These are phyloP conservation scores for Agraylea sexmaculata DNA, from an alignment of 1,140 invertebrate species.

Conservation along the genomic window DNA sequence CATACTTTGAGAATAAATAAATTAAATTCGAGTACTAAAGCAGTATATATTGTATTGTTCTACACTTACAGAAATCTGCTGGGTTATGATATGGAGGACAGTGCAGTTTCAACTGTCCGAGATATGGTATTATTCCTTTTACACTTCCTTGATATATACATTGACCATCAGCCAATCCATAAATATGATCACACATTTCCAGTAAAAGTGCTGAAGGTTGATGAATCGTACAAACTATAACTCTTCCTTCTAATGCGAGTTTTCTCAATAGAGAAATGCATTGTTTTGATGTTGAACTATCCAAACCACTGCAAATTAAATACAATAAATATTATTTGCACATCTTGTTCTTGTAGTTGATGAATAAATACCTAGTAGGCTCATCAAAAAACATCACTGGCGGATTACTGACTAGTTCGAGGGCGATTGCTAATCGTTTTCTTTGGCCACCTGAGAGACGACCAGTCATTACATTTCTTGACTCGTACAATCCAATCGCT, in stretches of 20 bases:
- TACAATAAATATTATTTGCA: conserved; percentile 3
- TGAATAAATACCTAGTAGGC: conserved; percentile 69
- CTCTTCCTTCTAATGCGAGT: conserved; percentile 75
- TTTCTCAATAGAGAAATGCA: conserved; percentile 70
- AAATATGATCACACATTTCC: conserved; percentile 82
- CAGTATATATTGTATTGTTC: background rate
- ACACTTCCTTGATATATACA: conserved; percentile 76
- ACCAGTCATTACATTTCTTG: conserved; percentile 51
- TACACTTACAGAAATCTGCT: conserved; percentile 71
- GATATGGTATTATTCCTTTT: conserved; percentile 61
- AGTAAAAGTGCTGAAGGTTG: conserved; percentile 81
- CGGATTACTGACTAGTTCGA: conserved; percentile 78
- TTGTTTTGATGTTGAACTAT: conserved; percentile 83
- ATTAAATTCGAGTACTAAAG: too few species aligned
- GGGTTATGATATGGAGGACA: conserved; percentile 87
- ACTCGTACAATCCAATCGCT: conserved; percentile 53
- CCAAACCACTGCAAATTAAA: conserved; percentile 63
- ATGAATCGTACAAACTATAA: conserved; percentile 87
- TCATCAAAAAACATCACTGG: conserved; percentile 88
- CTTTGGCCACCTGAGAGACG: conserved; percentile 77
- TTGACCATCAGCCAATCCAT: conserved; percentile 65
- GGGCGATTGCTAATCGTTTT: conserved; percentile 77
- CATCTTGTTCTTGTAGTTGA: background rate
- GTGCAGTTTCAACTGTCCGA: conserved; percentile 53
- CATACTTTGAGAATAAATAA: too few species aligned